Evolutionary conservation across 2,797 vertebrate species (phyloP).

Genomic region (Hippopotamyrus pictus): DNA sequence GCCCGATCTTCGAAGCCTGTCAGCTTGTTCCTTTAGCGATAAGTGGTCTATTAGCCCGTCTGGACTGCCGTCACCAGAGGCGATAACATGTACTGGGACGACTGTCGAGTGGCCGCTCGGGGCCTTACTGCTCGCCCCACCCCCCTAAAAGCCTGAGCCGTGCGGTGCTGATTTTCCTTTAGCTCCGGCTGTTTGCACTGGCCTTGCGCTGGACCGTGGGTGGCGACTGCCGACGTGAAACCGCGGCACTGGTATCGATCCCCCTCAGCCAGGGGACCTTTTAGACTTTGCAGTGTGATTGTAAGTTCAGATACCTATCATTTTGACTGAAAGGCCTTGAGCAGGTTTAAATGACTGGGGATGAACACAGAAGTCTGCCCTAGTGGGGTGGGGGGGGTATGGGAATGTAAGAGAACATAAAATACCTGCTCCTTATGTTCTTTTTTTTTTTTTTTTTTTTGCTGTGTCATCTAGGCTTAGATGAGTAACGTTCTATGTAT

Average conservation of each 20-base stretch:
- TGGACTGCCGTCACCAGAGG: background rate
- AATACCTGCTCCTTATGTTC: background rate
- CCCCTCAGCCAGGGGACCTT: background rate
- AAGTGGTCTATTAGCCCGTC: background rate
- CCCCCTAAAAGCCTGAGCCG: background rate
- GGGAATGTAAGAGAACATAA: background rate
- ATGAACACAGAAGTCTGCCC: slow-evolving; percentile 19
- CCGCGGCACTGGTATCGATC: background rate
- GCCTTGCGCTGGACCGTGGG: background rate
- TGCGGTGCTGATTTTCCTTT: background rate
- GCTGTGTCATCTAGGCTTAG: background rate
- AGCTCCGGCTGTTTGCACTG: background rate
- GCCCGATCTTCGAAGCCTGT: background rate
- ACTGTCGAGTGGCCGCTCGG: background rate
- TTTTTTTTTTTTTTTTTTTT: background rate
- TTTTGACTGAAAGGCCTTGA: background rate
- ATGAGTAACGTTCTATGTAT: background rate
- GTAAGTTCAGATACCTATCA: background rate
- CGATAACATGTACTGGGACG: background rate
- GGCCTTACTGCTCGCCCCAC: background rate
- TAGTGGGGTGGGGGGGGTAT: background rate
- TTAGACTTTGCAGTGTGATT: slow-evolving; percentile 4
- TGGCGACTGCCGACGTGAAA: background rate
- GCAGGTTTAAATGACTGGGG: slow-evolving; percentile 31
- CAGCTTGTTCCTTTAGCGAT: background rate